Conservation (phyloP, 2,888 invertebrate species). For the Saturnia japonica region DNA sequence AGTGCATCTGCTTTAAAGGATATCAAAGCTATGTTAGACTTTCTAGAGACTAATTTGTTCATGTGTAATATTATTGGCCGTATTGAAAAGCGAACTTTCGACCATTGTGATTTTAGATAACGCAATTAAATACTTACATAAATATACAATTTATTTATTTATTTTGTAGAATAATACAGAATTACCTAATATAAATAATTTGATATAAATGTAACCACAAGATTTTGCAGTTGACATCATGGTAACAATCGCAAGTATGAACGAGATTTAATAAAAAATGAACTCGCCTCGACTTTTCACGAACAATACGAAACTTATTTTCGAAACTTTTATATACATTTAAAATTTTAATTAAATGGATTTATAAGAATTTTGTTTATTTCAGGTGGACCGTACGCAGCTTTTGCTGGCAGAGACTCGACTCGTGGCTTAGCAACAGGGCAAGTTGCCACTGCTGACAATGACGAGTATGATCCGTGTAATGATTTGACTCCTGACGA, state of each 20-base stretch:
- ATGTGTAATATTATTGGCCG: too few species aligned
- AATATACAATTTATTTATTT: too few species aligned
- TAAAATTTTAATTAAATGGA: not conserved
- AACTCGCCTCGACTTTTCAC: not conserved
- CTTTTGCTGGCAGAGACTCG: slow-evolving; percentile 71
- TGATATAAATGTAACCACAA: too few species aligned
- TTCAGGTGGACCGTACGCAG: slow-evolving; percentile 74
- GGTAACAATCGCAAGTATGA: not conserved
- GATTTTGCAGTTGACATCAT: too few species aligned
- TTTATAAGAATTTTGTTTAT: slow-evolving; percentile 25
- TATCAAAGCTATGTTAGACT: not conserved
- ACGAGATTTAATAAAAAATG: not conserved
- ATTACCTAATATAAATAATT: too few species aligned
- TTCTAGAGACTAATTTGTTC: not conserved
- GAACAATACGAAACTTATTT: not conserved
- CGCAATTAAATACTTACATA: too few species aligned
- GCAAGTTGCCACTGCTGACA: slow-evolving; percentile 64
- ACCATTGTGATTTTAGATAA: too few species aligned
- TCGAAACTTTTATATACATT: too few species aligned
- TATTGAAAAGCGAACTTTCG: too few species aligned
- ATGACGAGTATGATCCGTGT: slow-evolving; percentile 71
- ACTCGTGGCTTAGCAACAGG: slow-evolving; percentile 73
- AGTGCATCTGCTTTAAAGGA: not conserved
- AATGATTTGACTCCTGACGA: slow-evolving; percentile 70
- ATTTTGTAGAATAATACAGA: too few species aligned